Evolutionary conservation across 2,888 invertebrate species (phyloP).

Genomic region (Eremobia ochroleuca): DNA sequence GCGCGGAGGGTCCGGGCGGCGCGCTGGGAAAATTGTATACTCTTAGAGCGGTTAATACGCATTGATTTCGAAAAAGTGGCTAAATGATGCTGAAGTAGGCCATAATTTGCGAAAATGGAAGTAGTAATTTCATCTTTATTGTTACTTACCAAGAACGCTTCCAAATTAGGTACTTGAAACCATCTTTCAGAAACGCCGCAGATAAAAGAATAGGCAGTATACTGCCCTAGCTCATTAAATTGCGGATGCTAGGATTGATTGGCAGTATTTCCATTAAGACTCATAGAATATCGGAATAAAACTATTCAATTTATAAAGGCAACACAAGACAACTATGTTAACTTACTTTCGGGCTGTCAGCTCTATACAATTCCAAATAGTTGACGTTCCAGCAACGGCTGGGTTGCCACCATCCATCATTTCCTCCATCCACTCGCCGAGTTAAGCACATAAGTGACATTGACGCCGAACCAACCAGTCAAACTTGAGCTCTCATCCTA

Average conservation of each 20-base stretch:
- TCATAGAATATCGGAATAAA: neutral
- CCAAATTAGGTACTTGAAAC: neutral
- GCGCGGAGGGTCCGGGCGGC: constrained; percentile 86
- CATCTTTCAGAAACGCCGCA: neutral
- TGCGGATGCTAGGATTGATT: neutral
- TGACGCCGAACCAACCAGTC: constrained; percentile 85
- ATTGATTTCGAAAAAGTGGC: neutral
- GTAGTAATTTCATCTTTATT: neutral
- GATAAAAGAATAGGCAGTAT: neutral
- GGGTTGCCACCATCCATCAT: constrained; percentile 89
- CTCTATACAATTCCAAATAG: constrained; percentile 77
- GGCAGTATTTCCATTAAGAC: neutral
- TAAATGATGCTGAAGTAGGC: neutral
- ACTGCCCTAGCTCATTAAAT: neutral
- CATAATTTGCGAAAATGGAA: neutral
- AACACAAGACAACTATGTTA: too few species aligned
- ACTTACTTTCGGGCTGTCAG: constrained; percentile 62
- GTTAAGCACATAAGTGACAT: constrained; percentile 91
- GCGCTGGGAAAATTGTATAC: constrained; percentile 77
- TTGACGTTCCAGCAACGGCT: constrained; percentile 82
- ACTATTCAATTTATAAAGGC: too few species aligned
- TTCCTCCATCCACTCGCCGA: constrained; percentile 90
- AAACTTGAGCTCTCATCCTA: constrained; percentile 74
- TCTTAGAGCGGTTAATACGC: constrained; percentile 76
- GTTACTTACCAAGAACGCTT: neutral